Conservation (phyloP, 2,797 vertebrate genomes). For the Enteromius argenteus region DNA sequence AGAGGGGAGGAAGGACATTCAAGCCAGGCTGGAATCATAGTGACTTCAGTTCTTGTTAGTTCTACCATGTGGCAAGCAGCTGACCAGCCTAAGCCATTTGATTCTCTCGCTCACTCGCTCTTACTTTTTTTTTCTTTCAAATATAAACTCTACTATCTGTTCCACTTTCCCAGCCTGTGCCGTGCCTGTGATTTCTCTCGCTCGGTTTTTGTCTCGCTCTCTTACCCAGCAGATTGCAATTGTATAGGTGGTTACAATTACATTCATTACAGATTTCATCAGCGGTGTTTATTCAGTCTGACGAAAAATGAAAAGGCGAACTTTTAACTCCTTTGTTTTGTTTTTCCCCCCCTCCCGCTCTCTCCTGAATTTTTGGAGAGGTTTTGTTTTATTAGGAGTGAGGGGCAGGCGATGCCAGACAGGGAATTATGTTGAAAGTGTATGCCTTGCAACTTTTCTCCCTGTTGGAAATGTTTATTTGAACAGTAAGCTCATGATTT, state of each 20-base stretch:
- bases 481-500: slow-evolving; percentile 91
- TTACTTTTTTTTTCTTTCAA: slow-evolving; percentile 13
- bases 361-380: slow-evolving; percentile 53
- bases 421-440: slow-evolving; percentile 86
- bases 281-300: slow-evolving; percentile 80
- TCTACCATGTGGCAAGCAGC: slow-evolving; percentile 96
- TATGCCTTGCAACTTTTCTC: slow-evolving; percentile 87
- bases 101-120: slow-evolving; percentile 40
- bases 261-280: slow-evolving; percentile 85
- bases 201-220: slow-evolving; percentile 21
- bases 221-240: slow-evolving; percentile 72
- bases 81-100: slow-evolving; percentile 88
- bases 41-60: slow-evolving; percentile 86
- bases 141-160: slow-evolving; percentile 47
- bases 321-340: slow-evolving; percentile 77
- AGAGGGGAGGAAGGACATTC: slow-evolving; percentile 75
- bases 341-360: slow-evolving; percentile 54
- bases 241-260: slow-evolving; percentile 86
- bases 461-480: slow-evolving; percentile 88
- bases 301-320: slow-evolving; percentile 73
- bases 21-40: slow-evolving; percentile 89
- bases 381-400: slow-evolving; percentile 69
- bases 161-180: slow-evolving; percentile 43
- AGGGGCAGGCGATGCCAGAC: slow-evolving; percentile 77
- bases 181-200: slow-evolving; percentile 11